Evolutionary conservation across 1,140 invertebrate genomes (phyloP), one percentile per base, ranked within the genome.

Genomic region (Cotesia glomerata): DNA sequence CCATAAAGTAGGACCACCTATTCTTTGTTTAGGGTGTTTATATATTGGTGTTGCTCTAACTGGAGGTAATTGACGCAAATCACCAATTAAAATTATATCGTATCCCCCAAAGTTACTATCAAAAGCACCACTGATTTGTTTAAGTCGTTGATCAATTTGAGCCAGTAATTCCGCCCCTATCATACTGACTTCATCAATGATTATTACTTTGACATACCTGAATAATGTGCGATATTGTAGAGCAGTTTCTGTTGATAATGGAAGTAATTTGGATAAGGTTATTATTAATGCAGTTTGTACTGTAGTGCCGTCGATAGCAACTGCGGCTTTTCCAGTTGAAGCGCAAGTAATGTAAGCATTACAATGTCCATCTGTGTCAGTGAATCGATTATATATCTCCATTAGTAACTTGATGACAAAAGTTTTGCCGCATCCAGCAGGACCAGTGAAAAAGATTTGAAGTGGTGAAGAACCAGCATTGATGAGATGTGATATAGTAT

Each of bases 111-210:
- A 81, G 45, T 56, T 36, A 51, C 67, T 51, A n/a, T 76, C 63
- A 74, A 74, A 76, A 52, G 45, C 74, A 14, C 76, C 76, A 34
- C 80, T 81, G n/a, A 86, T 81, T 80, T 85, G 79, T 62, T 77
- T 71, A 26, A 85, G 65, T 16, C 81, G 49, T 18, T 13, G n/a
- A 70, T 84, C 74, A 51, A 85, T 76, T 62, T 79, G 39, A 14
- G 52, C 2, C n/a, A 84, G 71, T 32, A 79, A 64, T 70, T 68
- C 79, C 79, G n/a, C 34, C 52, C 80, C 76, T 13, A 83, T 76
- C 81, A 83, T 85, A 36, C 76, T 80, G 4, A 85, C 76, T 77
- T 85, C 82, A 76, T 85, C 81, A 51, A 85, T 81, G 5, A 85
- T 82, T 26, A 84, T 26, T 14, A 82, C 59, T 76, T 81, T 76